Conservation (phyloP, 1,140 invertebrate species). For the Oscheius sp. region DNA sequence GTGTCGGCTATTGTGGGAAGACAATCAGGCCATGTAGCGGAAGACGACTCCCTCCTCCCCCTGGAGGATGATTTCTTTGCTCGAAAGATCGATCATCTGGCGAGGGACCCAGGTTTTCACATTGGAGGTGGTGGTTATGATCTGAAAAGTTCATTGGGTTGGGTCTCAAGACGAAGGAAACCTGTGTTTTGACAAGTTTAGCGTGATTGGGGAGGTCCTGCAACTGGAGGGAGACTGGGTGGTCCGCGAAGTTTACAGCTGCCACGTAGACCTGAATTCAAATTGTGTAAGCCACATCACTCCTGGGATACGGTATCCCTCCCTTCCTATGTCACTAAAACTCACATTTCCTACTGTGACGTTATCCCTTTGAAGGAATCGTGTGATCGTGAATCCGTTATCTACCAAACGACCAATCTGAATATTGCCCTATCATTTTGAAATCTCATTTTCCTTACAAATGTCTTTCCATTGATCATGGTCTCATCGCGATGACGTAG, state of each 20-base stretch:
- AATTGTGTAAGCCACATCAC: too few relatives aligned
- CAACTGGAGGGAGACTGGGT: constrained; percentile 18
- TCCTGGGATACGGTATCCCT: too few relatives aligned
- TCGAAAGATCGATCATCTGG: constrained; percentile 8
- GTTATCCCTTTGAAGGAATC: constrained; percentile 33
- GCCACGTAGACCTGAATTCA: constrained; percentile 30
- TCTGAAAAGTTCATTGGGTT: constrained; percentile 10
- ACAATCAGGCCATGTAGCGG: constrained; percentile 16
- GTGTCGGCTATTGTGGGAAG: too few relatives aligned
- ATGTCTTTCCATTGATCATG: constrained; percentile 19
- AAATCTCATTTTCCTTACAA: not conserved
- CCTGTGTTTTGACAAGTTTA: constrained; percentile 8
- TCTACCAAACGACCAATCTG: constrained; percentile 33
- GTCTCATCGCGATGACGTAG: constrained; percentile 38
- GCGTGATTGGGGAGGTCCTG: constrained; percentile 13
- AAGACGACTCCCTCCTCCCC: constrained; percentile 23
- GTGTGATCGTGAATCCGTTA: constrained; percentile 35
- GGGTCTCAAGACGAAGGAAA: not conserved
- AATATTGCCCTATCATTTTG: not conserved
- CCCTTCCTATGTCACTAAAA: too few relatives aligned
- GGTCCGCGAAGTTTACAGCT: constrained; percentile 25
- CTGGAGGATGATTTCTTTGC: constrained; percentile 8
- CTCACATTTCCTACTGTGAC: too few relatives aligned
- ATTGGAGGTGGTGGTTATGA: constrained; percentile 20
- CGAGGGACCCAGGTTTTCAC: constrained; percentile 3